These are phyloP conservation scores for Mus pahari DNA, from an alignment of 2,113 vertebrate genomes.

Conservation along the genomic window DNA sequence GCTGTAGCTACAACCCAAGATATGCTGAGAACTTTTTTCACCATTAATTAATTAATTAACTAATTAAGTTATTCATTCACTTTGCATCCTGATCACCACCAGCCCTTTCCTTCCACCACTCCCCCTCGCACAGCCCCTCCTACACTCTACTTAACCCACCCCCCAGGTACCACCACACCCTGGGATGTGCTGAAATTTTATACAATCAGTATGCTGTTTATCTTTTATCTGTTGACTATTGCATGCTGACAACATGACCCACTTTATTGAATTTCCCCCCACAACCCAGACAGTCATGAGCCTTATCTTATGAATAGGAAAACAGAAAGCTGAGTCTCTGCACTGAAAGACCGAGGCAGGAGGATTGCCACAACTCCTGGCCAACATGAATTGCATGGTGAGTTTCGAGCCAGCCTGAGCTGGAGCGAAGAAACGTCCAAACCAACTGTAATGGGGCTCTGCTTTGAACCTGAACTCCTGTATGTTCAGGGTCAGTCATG, in stretches of 20 bases:
- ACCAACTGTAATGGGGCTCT: not conserved
- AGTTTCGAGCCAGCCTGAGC: not conserved
- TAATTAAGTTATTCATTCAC: too few species aligned
- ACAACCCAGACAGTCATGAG: not conserved
- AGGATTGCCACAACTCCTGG: not conserved
- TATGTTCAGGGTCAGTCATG: not conserved
- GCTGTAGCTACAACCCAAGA: not conserved
- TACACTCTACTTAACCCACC: too few species aligned
- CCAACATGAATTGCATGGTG: not conserved
- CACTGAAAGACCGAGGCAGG: not conserved
- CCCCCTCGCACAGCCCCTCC: too few species aligned
- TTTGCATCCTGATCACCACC: too few species aligned
- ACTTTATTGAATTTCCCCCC: not conserved
- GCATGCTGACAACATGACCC: not conserved
- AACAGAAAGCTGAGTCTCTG: not conserved
- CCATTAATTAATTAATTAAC: too few species aligned
- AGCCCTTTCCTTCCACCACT: too few species aligned
- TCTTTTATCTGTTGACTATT: not conserved
- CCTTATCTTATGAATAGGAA: constrained; percentile 4
- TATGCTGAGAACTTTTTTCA: not conserved
- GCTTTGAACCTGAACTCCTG: not conserved
- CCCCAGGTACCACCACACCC: too few species aligned
- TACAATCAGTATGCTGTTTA: not conserved
- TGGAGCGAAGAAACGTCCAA: not conserved
- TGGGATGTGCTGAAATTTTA: not conserved